phyloP scores from a whole-genome alignment of 2,888 invertebrate genomes.

The Halictus quadricinctus region DNA sequence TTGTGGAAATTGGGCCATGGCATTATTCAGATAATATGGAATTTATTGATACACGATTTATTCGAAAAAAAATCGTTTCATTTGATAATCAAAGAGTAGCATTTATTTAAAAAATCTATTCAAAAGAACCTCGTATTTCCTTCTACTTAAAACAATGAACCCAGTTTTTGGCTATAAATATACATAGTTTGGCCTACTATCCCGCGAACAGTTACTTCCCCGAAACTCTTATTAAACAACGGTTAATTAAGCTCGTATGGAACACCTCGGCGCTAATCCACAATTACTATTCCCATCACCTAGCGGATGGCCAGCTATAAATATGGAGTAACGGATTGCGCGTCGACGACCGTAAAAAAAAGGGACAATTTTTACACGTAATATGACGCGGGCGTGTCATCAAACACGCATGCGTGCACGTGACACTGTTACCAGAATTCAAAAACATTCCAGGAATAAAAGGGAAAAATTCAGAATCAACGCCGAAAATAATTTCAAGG shows the following conservation, averaged over 20 bases:
- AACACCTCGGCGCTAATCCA: conserved; percentile 19
- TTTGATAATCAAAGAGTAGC: too few species aligned
- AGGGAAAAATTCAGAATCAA: not conserved
- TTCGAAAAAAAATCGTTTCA: too few species aligned
- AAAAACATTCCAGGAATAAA: not conserved
- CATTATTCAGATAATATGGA: not conserved
- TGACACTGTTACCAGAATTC: not conserved
- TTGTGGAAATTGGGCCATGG: not conserved
- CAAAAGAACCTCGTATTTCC: not conserved
- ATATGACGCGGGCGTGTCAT: not conserved
- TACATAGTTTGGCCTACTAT: not conserved
- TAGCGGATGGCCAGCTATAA: conserved; percentile 23
- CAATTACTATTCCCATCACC: conserved; percentile 54
- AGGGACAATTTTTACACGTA: not conserved
- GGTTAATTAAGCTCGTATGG: not conserved
- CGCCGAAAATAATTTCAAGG: too few species aligned
- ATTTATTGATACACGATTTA: not conserved
- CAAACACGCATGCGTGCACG: not conserved
- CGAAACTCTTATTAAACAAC: not conserved
- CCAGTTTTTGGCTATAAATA: not conserved
- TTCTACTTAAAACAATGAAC: not conserved
- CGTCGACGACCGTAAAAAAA: conserved; percentile 15
- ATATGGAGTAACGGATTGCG: conserved; percentile 48
- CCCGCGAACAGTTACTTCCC: not conserved
- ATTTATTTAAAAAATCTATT: too few species aligned